These are phyloP conservation scores for Dinocampus coccinellae DNA, from an alignment of 2,888 invertebrate genomes.

Conservation along the genomic window DNA sequence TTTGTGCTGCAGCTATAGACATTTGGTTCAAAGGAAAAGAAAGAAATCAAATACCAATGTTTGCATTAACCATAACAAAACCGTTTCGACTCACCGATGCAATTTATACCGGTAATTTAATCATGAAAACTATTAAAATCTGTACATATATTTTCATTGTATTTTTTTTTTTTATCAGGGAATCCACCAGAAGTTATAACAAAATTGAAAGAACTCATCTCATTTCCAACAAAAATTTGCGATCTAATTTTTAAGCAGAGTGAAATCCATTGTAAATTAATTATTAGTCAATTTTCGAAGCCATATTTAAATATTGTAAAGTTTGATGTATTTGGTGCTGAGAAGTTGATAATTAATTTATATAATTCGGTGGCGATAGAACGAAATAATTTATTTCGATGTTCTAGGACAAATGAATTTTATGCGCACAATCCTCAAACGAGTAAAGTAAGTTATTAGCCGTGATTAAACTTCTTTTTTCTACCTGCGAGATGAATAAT, in stretches of 20 bases:
- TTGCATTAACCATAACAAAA: conserved; percentile 56
- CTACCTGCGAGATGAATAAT: not conserved
- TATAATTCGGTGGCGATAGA: conserved; percentile 52
- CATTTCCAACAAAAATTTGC: conserved; percentile 47
- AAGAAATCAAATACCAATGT: conserved; percentile 62
- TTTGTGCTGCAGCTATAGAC: conserved; percentile 61
- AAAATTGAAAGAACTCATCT: conserved; percentile 46
- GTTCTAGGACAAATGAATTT: conserved; percentile 50
- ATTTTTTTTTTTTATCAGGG: conserved; percentile 41
- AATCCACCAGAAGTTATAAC: conserved; percentile 38
- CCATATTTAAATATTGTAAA: conserved; percentile 57
- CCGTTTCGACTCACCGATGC: conserved; percentile 59
- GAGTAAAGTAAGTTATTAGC: conserved; percentile 40
- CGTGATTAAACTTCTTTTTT: not conserved
- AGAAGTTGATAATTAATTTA: conserved; percentile 51
- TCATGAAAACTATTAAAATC: not conserved
- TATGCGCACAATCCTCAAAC: conserved; percentile 58
- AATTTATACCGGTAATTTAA: conserved; percentile 46
- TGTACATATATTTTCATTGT: not conserved
- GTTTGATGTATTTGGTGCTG: conserved; percentile 44
- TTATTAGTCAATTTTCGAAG: conserved; percentile 48
- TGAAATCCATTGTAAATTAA: conserved; percentile 46
- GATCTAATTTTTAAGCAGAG: conserved; percentile 51
- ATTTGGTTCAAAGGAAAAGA: conserved; percentile 56
- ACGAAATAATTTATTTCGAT: conserved; percentile 54